Conservation (phyloP, 2,797 vertebrate genomes). For the Loriculus beryllinus region DNA sequence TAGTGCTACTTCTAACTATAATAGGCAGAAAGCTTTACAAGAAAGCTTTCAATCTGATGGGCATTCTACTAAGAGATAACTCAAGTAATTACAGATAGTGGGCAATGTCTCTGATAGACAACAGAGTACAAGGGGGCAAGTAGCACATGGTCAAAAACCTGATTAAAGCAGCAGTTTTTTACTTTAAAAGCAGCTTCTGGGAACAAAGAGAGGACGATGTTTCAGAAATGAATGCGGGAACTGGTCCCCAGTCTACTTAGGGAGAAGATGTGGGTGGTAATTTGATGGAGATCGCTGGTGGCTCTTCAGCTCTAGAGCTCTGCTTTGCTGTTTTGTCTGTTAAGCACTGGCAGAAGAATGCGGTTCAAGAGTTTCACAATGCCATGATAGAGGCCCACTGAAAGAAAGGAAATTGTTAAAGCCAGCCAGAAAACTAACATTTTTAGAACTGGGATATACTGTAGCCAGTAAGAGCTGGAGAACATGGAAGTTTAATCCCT, state of each 20-base stretch:
- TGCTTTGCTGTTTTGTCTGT: neutral
- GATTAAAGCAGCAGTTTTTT: neutral
- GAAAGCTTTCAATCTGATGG: neutral
- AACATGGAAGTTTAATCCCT: neutral
- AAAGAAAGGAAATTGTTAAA: neutral
- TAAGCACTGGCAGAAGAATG: neutral
- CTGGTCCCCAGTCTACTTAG: neutral
- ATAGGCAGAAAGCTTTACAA: constrained; percentile 30
- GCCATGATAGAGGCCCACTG: neutral
- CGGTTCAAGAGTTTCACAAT: neutral
- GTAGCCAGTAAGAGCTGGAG: neutral
- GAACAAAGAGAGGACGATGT: neutral
- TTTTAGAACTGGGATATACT: neutral
- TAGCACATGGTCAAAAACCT: neutral
- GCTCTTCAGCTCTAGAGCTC: neutral
- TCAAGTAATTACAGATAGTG: neutral
- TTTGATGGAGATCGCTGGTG: neutral
- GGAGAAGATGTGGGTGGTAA: neutral
- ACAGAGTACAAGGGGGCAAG: neutral
- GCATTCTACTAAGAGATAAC: neutral
- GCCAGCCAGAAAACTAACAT: neutral
- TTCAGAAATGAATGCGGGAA: constrained; percentile 16
- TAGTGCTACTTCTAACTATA: constrained; percentile 16
- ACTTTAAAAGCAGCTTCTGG: neutral
- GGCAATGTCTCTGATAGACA: neutral